phyloP scores from a whole-genome alignment of 2,888 invertebrate genomes.

The Therioaphis trifolii region DNA sequence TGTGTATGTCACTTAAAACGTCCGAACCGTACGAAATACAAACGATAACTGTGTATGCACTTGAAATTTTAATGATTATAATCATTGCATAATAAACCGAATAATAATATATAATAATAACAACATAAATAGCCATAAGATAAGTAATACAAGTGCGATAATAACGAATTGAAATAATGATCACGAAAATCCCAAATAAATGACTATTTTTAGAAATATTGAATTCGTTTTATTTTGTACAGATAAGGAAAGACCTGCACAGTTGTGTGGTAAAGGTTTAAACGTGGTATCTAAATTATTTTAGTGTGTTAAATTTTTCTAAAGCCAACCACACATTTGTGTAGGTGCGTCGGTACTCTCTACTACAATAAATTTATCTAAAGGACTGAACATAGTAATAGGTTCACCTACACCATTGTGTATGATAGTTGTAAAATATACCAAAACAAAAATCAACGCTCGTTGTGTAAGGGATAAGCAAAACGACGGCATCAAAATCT shows the following conservation, averaged over 20 bases:
- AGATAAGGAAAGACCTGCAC: constrained; percentile 10
- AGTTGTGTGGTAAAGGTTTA: constrained; percentile 19
- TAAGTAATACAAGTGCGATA: neutral
- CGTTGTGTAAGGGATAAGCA: too few relatives aligned
- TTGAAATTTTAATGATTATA: neutral
- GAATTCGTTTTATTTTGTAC: neutral
- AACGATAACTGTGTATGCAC: neutral
- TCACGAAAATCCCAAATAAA: constrained; percentile 11
- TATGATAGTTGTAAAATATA: too few relatives aligned
- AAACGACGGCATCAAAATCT: too few relatives aligned
- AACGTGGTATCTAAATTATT: neutral
- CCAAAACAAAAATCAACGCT: too few relatives aligned
- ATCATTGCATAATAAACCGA: neutral
- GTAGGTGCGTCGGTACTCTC: neutral
- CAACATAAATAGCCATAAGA: neutral
- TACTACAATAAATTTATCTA: neutral
- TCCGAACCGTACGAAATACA: neutral
- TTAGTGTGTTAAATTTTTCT: neutral
- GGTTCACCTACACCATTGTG: too few relatives aligned
- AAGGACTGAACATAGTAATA: neutral
- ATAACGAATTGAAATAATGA: neutral
- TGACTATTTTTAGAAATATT: constrained; percentile 5
- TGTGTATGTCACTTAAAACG: neutral
- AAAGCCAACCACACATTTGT: constrained; percentile 10
- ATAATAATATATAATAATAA: neutral